Evolutionary conservation across 2,797 vertebrate species (phyloP), one percentile per base, ranked within the genome.

Genomic region (Petrocephalus schoutedeni): DNA sequence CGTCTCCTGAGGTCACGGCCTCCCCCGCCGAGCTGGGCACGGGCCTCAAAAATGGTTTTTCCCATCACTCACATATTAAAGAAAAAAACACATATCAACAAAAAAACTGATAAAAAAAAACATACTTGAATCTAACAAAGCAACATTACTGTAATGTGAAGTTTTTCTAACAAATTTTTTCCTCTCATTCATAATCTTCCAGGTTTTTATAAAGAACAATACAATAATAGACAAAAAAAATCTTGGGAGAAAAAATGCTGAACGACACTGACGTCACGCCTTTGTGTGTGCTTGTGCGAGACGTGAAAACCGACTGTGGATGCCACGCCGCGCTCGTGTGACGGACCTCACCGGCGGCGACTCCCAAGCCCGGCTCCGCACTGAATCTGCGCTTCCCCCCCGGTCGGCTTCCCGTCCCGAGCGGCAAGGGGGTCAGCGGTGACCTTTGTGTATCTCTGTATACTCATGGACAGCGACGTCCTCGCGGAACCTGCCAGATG

Each of bases 141-240:
- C 96, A 96, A 96, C 97, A 97, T 97, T 96, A 97, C 95, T 93
- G 91, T 97, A 98, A 98, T 98, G 97, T 97, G 98, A 98, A 98
- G 95, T 96, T 95, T 96, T 96, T 93, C 92, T 95, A 92, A 93
- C 95, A 95, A 94, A 45, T 45, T 92, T 90, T 94, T 92, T 95
- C 94, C 90, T 93, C 92, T 91, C 92, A 92, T 91, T 92, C 90
- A 92, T 94, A 96, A 95, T 96, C 94, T 95, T 96, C 94, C 94
- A 94, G 95, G 95, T 95, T 94, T 94, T 92, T 91, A 93, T 85
- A 49, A 87, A 36, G 16, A 8, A 19, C 8, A 71, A 32, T 51
- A 87, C 23, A 89, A 16, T 74, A 74, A 74, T 74, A 77, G 45
- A 41, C n/a, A 58, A 45, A 21, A 45, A 91, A 91, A 90, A 86